A percentile compares a stretch with the other conserved stretches of the same genome.
Evolutionary conservation across 2,113 vertebrate genomes (phyloP).

Genomic region (Oostethus manadensis): DNA sequence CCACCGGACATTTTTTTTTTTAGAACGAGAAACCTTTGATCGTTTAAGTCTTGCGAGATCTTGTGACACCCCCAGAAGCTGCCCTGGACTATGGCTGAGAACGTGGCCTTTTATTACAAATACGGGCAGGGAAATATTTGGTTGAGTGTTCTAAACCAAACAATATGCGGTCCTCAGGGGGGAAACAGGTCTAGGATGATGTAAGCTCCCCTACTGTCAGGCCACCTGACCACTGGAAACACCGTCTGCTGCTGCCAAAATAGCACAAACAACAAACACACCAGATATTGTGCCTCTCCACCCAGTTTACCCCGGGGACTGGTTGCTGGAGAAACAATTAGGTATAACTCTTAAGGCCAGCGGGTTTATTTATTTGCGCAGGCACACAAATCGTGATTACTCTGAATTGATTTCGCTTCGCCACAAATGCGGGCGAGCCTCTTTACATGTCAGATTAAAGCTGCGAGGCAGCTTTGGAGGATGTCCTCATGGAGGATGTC

Average conservation of each 20-base stretch:
- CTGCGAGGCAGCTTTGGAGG: constrained; percentile 29
- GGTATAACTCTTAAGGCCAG: constrained; percentile 32
- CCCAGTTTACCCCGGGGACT: constrained; percentile 18
- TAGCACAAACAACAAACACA: constrained; percentile 36
- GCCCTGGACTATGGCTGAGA: too few relatives aligned
- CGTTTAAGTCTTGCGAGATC: too few relatives aligned
- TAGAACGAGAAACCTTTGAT: too few relatives aligned
- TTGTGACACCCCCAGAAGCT: too few relatives aligned
- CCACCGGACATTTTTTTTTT: too few relatives aligned
- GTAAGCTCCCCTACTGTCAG: constrained; percentile 53
- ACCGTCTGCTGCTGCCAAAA: constrained; percentile 44
- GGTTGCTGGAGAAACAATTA: constrained; percentile 27
- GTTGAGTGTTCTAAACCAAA: neutral
- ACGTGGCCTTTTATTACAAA: neutral
- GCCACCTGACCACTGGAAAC: constrained; percentile 53
- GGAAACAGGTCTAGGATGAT: constrained; percentile 44
- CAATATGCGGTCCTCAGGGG: constrained; percentile 24
- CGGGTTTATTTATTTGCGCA: neutral
- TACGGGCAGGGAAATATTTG: neutral
- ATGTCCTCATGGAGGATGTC: neutral
- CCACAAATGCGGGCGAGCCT: constrained; percentile 43
- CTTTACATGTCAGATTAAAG: constrained; percentile 58
- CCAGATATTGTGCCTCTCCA: constrained; percentile 16
- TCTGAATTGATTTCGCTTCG: constrained; percentile 57
- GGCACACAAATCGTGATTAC: constrained; percentile 37